Evolutionary conservation across 2,888 invertebrate species (phyloP), one percentile per base, ranked within the genome.

Genomic region (Peribatodes rhomboidaria): DNA sequence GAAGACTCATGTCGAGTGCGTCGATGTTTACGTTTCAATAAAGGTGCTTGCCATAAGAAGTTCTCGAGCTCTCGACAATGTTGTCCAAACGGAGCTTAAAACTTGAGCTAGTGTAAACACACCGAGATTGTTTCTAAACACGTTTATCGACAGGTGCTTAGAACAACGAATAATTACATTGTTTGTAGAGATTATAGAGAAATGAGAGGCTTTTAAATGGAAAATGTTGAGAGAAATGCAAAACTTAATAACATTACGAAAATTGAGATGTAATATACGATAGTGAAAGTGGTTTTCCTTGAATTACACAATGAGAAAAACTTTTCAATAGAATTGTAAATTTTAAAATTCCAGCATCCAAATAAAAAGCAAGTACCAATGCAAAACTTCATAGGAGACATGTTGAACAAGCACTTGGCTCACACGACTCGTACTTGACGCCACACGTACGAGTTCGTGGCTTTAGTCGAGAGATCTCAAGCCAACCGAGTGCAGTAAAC

Each of bases 371-470:
- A 47, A 33, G 11, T 58, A 46, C 41, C 37, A 46, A 57, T 52
- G 46, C 41, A 37, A 58, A 50, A 31, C 44, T 67, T 60, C 57
- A 47, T 59, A 79, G 81, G 83, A 89, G 90, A 87, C 89, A 85
- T 83, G 89, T 88, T 90, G 87, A 89, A 92, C 87, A 86, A 88
- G 85, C 88, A 83, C 92, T 90, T 75, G 66, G 72, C 75, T 27
- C 62, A 67, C 70, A 71, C 61, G 80, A 81, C 81, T 83, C 72
- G 76, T 77, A 81, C 84, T 83, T 81, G 80, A 83, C 79, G 81
- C 82, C 71, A 85, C 84, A 82, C 85, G 83, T 82, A 81, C 78
- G 61, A 55, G 55, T 35, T 42, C 31, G 27, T 71, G 73, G 79
- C 84, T 82, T 78, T 76, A 80, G 70, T 72, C 67, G 73, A 87